Evolutionary conservation across 2,113 vertebrate species (phyloP), one percentile per base, ranked within the genome.

Genomic region (Caloenas nicobarica): DNA sequence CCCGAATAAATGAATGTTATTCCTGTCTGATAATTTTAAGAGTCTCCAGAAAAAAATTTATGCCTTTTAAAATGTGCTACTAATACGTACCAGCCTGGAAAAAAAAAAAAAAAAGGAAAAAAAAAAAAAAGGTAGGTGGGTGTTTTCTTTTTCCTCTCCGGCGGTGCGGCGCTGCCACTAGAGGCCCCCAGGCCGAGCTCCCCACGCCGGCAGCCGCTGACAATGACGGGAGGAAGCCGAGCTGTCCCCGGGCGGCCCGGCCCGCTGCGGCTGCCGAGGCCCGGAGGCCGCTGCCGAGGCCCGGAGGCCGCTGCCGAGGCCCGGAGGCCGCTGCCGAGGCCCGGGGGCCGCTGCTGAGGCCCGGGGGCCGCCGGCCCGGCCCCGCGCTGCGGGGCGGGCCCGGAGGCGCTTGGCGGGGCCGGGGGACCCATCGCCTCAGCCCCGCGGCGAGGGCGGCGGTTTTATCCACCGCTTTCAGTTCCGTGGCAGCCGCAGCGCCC

Each of bases 131-230:
- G 16, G 42, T 2, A 24, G 57, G 34, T 1, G 8, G 16, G 16
- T 18, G 58, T 50, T 72, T 64, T 17, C 13, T 36, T 15, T 11
- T 11, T 4, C 24, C 18, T 8, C 7, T 4, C 29, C 0, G n/a
- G 28, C 19, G 12, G 33, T 1, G 61, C 19, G 8, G 57, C 28
- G 1, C 50, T 40, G 81, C 84, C 91, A 1, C 89, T 46, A n/a
- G 89, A 81, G 86, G 80, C 33, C 48, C 71, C 8, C 9, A 1
- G 69, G 69, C 81, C 13, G 85, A 18, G 86, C 46, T 26, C 16
- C 16, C 4, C 24, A 4, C 0, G 68, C 29, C 33, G 4, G 2
- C 28, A 2, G 44, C 50, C 0, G 44, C 64, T 14, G 19, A 54
- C 34, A 26, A 13, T 2, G 68, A 5, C 23, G 16, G 81, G 60